Conservation (phyloP, 2,888 invertebrate genomes). For the Mesopsocus fuscifrons region DNA sequence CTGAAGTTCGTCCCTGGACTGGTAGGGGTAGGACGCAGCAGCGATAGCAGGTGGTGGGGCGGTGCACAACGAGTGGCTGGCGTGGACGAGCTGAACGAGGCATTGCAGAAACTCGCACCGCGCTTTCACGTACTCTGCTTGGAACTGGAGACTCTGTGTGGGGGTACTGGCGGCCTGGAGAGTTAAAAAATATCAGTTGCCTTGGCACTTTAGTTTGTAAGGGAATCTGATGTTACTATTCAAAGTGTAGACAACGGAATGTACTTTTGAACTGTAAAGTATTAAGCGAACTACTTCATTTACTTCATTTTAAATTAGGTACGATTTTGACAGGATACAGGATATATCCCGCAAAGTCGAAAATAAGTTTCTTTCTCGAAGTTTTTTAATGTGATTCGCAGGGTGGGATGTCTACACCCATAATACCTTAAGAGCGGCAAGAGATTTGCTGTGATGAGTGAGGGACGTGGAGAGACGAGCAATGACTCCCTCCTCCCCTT, state of each 20-base stretch:
- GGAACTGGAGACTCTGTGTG: constrained; percentile 43
- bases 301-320: constrained; percentile 10
- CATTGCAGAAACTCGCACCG: constrained; percentile 55
- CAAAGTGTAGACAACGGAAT: no score
- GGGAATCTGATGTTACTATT: no score
- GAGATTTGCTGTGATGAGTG: constrained; percentile 41
- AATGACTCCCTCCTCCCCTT: constrained; percentile 31
- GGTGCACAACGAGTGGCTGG: constrained; percentile 59
- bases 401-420: no score
- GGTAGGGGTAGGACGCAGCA: constrained; percentile 61
- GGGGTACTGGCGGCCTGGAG: constrained; percentile 47
- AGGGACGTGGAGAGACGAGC: constrained; percentile 32
- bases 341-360: no score
- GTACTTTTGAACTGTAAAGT: not conserved
- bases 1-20: constrained; percentile 56
- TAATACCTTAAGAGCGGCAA: constrained; percentile 36
- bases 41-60: constrained; percentile 90
- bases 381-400: no score
- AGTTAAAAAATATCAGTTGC: constrained; percentile 5
- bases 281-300: constrained; percentile 16
- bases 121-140: constrained; percentile 55
- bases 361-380: no score
- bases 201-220: no score
- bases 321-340: no score
- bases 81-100: constrained; percentile 40